These are phyloP conservation scores for Carpatolechia fugitivella DNA, from an alignment of 2,888 invertebrate species.

Conservation along the genomic window DNA sequence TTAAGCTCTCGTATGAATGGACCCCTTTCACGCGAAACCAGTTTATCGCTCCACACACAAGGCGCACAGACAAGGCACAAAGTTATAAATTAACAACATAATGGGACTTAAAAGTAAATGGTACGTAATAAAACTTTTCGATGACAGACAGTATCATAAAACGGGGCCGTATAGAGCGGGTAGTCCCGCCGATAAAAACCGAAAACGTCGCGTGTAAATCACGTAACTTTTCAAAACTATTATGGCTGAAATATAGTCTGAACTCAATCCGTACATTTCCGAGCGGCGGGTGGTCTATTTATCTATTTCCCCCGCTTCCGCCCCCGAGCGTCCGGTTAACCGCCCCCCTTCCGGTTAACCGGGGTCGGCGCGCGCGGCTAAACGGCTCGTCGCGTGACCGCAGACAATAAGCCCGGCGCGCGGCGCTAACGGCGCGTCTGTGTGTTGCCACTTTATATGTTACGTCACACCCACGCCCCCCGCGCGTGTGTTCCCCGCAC, in stretches of 20 bases:
- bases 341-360: conserved; percentile 79
- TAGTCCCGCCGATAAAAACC: conserved; percentile 64
- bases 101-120: conserved; percentile 57
- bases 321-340: conserved; percentile 78
- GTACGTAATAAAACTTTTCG: conserved; percentile 59
- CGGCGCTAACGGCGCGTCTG: conserved; percentile 56
- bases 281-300: conserved; percentile 78
- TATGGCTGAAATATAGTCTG: conserved; percentile 77
- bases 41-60: conserved; percentile 34
- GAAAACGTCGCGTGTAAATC: conserved; percentile 76
- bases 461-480: conserved; percentile 36
- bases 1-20: conserved; percentile 35
- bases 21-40: conserved; percentile 34
- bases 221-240: conserved; percentile 77
- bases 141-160: conserved; percentile 67
- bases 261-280: conserved; percentile 79
- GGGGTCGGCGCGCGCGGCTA: conserved; percentile 76
- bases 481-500: conserved; percentile 21
- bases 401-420: conserved; percentile 79
- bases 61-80: conserved; percentile 32
- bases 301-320: conserved; percentile 80
- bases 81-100: conserved; percentile 50
- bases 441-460: conserved; percentile 78
- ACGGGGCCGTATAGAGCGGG: conserved; percentile 55
- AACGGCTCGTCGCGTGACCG: conserved; percentile 80